A percentile compares a stretch with the other conserved stretches of the same genome.
phyloP scores from a whole-genome alignment of 2,797 vertebrate species.

The Cichlasoma orientale region DNA sequence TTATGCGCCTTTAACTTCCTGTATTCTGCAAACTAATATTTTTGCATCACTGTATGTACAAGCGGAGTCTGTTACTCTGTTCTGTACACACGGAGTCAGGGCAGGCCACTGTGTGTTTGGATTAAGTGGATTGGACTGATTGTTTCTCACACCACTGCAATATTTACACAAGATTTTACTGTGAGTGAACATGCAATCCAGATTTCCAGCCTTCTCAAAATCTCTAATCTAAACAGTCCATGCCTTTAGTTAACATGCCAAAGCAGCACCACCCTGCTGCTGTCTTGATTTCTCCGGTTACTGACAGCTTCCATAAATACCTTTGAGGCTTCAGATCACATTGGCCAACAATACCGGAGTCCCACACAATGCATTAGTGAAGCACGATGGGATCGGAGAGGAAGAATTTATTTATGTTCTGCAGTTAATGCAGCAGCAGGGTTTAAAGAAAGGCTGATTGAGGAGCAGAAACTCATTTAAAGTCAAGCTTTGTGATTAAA shows the following conservation, averaged over 20 bases:
- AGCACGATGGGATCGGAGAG: slow-evolving; percentile 27
- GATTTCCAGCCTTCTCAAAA: slow-evolving; percentile 41
- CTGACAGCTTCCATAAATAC: slow-evolving; percentile 60
- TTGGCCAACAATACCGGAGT: slow-evolving; percentile 32
- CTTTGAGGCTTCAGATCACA: slow-evolving; percentile 55
- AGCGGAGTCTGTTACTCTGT: background rate
- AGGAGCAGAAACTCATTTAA: background rate
- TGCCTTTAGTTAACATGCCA: slow-evolving; percentile 49
- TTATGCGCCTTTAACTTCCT: slow-evolving; percentile 50
- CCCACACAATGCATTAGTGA: slow-evolving; percentile 20
- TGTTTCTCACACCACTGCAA: slow-evolving; percentile 33
- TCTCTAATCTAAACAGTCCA: slow-evolving; percentile 55
- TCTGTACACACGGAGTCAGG: slow-evolving; percentile 29
- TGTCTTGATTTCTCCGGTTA: slow-evolving; percentile 47
- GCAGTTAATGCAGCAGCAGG: background rate
- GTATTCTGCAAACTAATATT: slow-evolving; percentile 7
- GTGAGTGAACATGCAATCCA: slow-evolving; percentile 24
- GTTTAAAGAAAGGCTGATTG: slow-evolving; percentile 14
- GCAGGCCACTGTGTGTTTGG: slow-evolving; percentile 46
- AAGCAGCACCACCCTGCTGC: slow-evolving; percentile 43
- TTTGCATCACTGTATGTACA: slow-evolving; percentile 7
- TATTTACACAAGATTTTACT: slow-evolving; percentile 49
- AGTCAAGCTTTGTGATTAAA: background rate
- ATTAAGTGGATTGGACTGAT: slow-evolving; percentile 42
- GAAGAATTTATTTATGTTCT: slow-evolving; percentile 3